A percentile compares a stretch with the other conserved stretches of the same genome.
Conservation (phyloP, 2,113 vertebrate species). For the Gymnocephalus cernua region DNA sequence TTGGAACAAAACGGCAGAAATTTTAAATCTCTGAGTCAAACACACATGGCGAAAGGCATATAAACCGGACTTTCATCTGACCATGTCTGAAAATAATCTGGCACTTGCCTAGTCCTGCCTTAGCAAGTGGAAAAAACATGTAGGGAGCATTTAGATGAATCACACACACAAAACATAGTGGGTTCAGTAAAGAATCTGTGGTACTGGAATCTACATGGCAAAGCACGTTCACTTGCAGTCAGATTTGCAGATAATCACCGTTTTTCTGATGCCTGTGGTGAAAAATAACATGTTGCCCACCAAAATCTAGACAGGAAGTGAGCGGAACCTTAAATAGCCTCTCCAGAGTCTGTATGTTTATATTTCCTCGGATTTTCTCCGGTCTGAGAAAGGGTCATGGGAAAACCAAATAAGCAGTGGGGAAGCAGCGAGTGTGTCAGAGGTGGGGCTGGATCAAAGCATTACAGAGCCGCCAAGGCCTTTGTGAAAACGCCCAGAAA, state of each 20-base stretch:
- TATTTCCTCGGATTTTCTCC: constrained; percentile 50
- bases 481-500: constrained; percentile 41
- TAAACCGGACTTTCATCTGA: constrained; percentile 39
- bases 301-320: constrained; percentile 65
- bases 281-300: constrained; percentile 51
- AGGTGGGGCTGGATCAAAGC: constrained; percentile 62
- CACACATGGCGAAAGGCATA: neutral
- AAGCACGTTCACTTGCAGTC: constrained; percentile 1
- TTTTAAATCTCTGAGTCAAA: constrained; percentile 23
- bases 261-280: constrained; percentile 31
- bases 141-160: constrained; percentile 61
- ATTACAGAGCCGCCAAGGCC: neutral
- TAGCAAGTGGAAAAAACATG: constrained; percentile 50
- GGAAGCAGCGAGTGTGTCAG: constrained; percentile 49
- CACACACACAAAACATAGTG: constrained; percentile 9
- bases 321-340: constrained; percentile 59
- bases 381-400: constrained; percentile 76
- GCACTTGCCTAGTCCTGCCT: constrained; percentile 22
- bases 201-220: constrained; percentile 34
- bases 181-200: constrained; percentile 40
- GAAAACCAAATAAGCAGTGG: constrained; percentile 78
- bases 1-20: constrained; percentile 8
- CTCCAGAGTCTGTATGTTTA: constrained; percentile 59
- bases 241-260: constrained; percentile 43
- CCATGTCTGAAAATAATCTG: constrained; percentile 55